Evolutionary conservation across 2,888 invertebrate genomes (phyloP).

Genomic region (Macrosiphum euphorbiae): DNA sequence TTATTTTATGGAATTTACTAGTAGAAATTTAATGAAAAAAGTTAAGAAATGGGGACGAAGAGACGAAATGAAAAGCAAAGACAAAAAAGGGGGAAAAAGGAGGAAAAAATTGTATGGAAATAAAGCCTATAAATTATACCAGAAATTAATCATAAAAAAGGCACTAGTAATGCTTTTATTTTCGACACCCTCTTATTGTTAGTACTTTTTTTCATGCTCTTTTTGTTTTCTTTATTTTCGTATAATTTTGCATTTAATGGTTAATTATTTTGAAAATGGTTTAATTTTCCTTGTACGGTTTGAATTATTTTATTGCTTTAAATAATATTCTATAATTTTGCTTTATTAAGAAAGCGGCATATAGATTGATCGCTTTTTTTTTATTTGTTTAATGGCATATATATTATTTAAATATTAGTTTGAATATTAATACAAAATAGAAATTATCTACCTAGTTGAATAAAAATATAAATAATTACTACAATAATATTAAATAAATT

Average conservation of each 20-base stretch:
- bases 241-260: neutral
- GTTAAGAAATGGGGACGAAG: slow-evolving; percentile 37
- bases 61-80: slow-evolving; percentile 41
- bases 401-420: neutral
- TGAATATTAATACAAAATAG: neutral
- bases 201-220: neutral
- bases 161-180: slow-evolving; percentile 25
- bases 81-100: neutral
- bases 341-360: neutral
- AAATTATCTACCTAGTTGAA: neutral
- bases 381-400: neutral
- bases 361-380: neutral
- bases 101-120: slow-evolving; percentile 45
- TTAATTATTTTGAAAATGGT: slow-evolving; percentile 9
- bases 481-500: neutral
- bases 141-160: slow-evolving; percentile 44
- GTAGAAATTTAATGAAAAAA: slow-evolving; percentile 60
- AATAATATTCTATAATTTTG: neutral
- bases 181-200: slow-evolving; percentile 28
- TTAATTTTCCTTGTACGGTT: neutral
- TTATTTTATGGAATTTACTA: slow-evolving; percentile 49
- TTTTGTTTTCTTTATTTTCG: neutral
- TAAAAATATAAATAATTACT: neutral
- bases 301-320: neutral
- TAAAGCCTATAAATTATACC: slow-evolving; percentile 51